A percentile compares a stretch with the other conserved stretches of the same genome.
phyloP scores from a whole-genome alignment of 2,888 invertebrate genomes.

The Hybos culiciformis region DNA sequence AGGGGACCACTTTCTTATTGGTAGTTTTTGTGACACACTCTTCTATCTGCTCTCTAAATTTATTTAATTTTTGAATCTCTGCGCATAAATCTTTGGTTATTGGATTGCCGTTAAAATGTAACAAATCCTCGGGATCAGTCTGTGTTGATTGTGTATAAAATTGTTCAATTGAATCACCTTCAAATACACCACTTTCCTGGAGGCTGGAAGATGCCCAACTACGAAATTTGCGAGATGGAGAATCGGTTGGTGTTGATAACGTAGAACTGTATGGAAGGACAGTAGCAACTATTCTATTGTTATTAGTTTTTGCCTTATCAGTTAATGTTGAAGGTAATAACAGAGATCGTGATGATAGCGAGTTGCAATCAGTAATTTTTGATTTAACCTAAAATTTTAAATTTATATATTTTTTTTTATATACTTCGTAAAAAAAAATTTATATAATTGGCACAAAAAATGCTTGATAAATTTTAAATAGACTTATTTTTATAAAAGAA shows the following conservation, averaged over 20 bases:
- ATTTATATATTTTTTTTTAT: too few relatives aligned
- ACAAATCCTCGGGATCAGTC: constrained; percentile 41
- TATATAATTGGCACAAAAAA: too few relatives aligned
- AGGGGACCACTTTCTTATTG: constrained; percentile 18
- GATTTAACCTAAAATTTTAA: constrained; percentile 22
- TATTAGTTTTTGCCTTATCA: not conserved
- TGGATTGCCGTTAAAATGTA: not conserved
- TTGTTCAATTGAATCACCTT: constrained; percentile 32
- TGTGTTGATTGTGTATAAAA: constrained; percentile 31
- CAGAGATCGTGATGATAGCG: constrained; percentile 19
- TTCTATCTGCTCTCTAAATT: constrained; percentile 48
- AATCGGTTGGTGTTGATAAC: constrained; percentile 36
- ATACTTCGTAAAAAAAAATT: too few relatives aligned
- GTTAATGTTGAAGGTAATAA: constrained; percentile 2
- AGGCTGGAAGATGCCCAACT: constrained; percentile 39
- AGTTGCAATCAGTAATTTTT: constrained; percentile 24
- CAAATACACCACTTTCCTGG: constrained; percentile 63
- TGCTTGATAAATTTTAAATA: too few relatives aligned
- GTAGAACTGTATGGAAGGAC: constrained; percentile 46
- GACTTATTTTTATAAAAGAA: too few relatives aligned
- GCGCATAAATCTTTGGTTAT: constrained; percentile 42
- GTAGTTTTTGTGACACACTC: constrained; percentile 34
- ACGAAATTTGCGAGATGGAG: constrained; percentile 19
- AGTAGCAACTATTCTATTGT: constrained; percentile 45
- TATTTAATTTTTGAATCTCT: constrained; percentile 49